These are phyloP conservation scores for Periophthalmus modestus DNA, from an alignment of 2,113 vertebrate species.

Conservation along the genomic window DNA sequence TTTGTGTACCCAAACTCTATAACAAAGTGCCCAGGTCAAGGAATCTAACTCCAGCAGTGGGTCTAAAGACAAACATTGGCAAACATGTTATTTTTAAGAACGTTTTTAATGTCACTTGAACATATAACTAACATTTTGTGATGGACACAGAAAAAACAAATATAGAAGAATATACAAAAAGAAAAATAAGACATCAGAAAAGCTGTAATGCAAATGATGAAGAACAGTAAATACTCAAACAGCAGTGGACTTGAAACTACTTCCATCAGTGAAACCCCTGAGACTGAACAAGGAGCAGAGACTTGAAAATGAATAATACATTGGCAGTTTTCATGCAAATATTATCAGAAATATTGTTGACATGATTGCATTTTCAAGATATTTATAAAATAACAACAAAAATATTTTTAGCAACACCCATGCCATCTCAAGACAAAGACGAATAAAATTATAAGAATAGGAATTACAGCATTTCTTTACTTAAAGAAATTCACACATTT, in stretches of 20 bases:
- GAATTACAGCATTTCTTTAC: conserved; percentile 67
- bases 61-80: neutral
- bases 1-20: no score
- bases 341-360: conserved; percentile 43
- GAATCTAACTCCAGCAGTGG: no score
- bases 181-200: conserved; percentile 61
- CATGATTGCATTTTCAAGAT: conserved; percentile 72
- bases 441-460: conserved; percentile 64
- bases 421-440: conserved; percentile 55
- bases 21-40: no score
- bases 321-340: conserved; percentile 71
- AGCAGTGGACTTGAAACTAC: conserved; percentile 63
- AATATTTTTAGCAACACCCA: conserved; percentile 44
- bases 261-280: conserved; percentile 74
- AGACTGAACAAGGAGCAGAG: conserved; percentile 70
- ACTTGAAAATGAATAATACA: conserved; percentile 64
- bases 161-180: conserved; percentile 60
- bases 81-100: conserved; percentile 42
- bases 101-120: conserved; percentile 73
- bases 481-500: conserved; percentile 68
- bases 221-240: conserved; percentile 62
- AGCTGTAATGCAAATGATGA: conserved; percentile 53
- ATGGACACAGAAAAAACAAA: conserved; percentile 52
- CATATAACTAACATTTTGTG: conserved; percentile 52
- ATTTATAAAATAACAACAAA: conserved; percentile 74